These are phyloP conservation scores for Glomeris marginata DNA, from an alignment of 2,888 invertebrate genomes.

Conservation along the genomic window DNA sequence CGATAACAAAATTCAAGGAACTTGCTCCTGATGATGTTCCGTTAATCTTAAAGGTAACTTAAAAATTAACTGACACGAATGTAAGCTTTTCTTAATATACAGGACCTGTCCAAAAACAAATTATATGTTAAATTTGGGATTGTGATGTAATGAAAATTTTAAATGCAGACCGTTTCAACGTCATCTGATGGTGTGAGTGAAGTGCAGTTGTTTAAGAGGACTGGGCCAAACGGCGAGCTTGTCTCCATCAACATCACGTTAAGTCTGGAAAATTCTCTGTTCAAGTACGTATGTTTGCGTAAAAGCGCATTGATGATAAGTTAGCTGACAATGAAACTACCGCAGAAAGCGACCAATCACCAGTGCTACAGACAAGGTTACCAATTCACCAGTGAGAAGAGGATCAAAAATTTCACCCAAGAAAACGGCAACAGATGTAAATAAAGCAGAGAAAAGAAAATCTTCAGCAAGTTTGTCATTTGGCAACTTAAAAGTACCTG, in stretches of 20 bases:
- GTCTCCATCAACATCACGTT: slow-evolving; percentile 56
- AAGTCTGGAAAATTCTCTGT: slow-evolving; percentile 42
- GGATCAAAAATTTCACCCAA: too few species aligned
- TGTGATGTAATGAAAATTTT: too few species aligned
- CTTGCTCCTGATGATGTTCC: background rate
- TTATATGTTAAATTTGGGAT: too few species aligned
- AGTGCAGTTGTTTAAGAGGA: slow-evolving; percentile 54
- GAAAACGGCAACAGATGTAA: background rate
- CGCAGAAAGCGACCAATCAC: background rate
- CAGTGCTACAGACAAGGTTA: too few species aligned
- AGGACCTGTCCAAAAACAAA: too few species aligned
- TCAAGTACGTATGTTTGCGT: slow-evolving; percentile 29
- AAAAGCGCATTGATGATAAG: slow-evolving; percentile 23
- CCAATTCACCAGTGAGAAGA: too few species aligned
- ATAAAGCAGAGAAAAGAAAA: background rate
- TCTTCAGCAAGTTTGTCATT: background rate
- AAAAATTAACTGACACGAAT: too few species aligned
- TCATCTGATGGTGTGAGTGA: slow-evolving; percentile 25
- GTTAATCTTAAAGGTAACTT: slow-evolving; percentile 28
- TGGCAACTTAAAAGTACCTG: slow-evolving; percentile 25
- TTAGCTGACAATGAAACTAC: slow-evolving; percentile 20
- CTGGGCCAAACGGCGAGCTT: slow-evolving; percentile 45
- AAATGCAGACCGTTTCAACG: slow-evolving; percentile 11
- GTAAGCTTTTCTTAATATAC: too few species aligned
- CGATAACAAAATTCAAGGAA: background rate